Percentiles rank a stretch among this genome's conserved stretches.
Conservation (phyloP, 2,888 invertebrate genomes). For the Cheilosia vulpina region DNA sequence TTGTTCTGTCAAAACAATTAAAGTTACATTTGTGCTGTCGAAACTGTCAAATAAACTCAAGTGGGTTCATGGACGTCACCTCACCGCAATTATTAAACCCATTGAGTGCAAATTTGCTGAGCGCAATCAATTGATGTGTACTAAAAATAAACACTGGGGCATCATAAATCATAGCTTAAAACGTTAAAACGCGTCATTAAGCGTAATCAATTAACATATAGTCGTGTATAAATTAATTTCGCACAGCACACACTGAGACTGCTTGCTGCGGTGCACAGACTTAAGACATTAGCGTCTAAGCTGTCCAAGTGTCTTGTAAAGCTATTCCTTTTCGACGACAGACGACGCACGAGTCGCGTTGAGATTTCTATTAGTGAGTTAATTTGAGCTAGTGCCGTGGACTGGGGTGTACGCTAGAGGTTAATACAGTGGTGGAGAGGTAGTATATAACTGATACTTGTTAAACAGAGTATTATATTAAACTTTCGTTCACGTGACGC, state of each 20-base stretch:
- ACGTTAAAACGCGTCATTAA: slow-evolving; percentile 68
- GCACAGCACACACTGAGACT: slow-evolving; percentile 11
- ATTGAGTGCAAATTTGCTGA: slow-evolving; percentile 42
- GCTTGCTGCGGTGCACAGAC: slow-evolving; percentile 3
- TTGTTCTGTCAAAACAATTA: slow-evolving; percentile 28
- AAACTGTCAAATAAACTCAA: slow-evolving; percentile 42
- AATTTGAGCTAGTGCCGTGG: slow-evolving; percentile 3
- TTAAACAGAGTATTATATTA: not conserved
- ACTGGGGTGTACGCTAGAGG: not conserved
- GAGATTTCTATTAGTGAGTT: slow-evolving; percentile 30
- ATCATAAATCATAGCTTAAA: slow-evolving; percentile 63
- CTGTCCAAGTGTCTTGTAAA: slow-evolving; percentile 60
- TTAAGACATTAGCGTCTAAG: slow-evolving; percentile 58
- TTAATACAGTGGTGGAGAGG: slow-evolving; percentile 5
- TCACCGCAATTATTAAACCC: slow-evolving; percentile 13
- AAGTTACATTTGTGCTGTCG: slow-evolving; percentile 37
- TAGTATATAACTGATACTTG: not conserved
- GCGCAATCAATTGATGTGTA: slow-evolving; percentile 32
- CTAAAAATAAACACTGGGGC: slow-evolving; percentile 33
- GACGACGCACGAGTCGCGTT: not conserved
- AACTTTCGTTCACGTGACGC: not conserved
- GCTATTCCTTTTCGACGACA: slow-evolving; percentile 33
- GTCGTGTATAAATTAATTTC: slow-evolving; percentile 69
- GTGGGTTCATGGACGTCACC: slow-evolving; percentile 41
- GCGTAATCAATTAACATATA: slow-evolving; percentile 71